These are phyloP conservation scores for Plutomurus gul DNA, from an alignment of 1,140 invertebrate genomes.

Conservation along the genomic window DNA sequence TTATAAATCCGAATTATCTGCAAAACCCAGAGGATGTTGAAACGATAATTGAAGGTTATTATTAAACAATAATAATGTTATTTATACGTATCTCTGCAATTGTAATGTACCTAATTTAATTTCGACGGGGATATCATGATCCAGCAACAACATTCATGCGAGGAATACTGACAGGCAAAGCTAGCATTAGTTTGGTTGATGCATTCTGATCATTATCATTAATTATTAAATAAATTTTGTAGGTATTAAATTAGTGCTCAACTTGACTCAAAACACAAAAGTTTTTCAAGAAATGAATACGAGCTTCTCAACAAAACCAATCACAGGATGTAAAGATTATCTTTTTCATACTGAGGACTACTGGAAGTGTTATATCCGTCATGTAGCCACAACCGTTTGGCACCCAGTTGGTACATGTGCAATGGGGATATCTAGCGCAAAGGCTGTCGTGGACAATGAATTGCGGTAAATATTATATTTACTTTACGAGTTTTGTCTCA, in stretches of 20 bases:
- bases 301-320: neutral
- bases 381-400: neutral
- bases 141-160: too few species aligned
- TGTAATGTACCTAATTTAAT: too few species aligned
- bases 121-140: too few species aligned
- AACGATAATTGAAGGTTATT: neutral
- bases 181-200: too few species aligned
- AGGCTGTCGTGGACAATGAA: neutral
- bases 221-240: too few species aligned
- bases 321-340: neutral
- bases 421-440: conserved; percentile 67
- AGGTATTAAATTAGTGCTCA: neutral
- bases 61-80: too few species aligned
- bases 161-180: too few species aligned
- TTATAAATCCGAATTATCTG: conserved; percentile 54
- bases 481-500: too few species aligned
- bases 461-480: too few species aligned
- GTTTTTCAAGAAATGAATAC: neutral
- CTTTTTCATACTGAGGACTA: neutral
- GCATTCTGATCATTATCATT: too few species aligned
- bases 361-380: neutral
- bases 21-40: conserved; percentile 51
- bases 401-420: neutral
- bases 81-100: too few species aligned
- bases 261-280: neutral